phyloP scores from a whole-genome alignment of 1,140 invertebrate genomes.

The Diuraphis noxia region DNA sequence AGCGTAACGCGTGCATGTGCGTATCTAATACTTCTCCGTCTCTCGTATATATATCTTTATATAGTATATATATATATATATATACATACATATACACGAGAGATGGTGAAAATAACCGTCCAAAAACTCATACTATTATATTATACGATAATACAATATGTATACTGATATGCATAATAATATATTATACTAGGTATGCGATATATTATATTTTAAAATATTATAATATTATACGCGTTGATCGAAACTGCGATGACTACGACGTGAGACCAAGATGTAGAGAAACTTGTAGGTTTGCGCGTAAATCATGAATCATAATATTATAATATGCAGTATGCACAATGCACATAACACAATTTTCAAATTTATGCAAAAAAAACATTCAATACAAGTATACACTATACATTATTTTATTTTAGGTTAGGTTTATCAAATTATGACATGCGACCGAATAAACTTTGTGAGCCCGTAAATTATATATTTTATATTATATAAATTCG shows the following conservation, averaged over 20 bases:
- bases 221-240: not conserved
- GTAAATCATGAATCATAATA: not conserved
- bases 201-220: not conserved
- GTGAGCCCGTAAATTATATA: too few species aligned
- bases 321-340: too few species aligned
- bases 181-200: not conserved
- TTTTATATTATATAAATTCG: not conserved
- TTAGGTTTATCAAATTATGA: too few species aligned
- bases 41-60: too few species aligned
- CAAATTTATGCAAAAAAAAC: too few species aligned
- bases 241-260: not conserved
- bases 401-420: too few species aligned
- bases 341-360: too few species aligned
- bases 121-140: not conserved
- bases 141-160: not conserved
- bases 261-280: not conserved
- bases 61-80: not conserved
- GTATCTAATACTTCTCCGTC: not conserved
- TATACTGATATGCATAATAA: slow-evolving; percentile 3
- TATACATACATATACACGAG: not conserved
- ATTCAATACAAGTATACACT: too few species aligned
- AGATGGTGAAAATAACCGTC: not conserved
- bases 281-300: not conserved
- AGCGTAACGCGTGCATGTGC: not conserved
- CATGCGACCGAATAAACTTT: too few species aligned